phyloP scores from a whole-genome alignment of 2,888 invertebrate genomes.

The Dyspetes luteomarginatus region DNA sequence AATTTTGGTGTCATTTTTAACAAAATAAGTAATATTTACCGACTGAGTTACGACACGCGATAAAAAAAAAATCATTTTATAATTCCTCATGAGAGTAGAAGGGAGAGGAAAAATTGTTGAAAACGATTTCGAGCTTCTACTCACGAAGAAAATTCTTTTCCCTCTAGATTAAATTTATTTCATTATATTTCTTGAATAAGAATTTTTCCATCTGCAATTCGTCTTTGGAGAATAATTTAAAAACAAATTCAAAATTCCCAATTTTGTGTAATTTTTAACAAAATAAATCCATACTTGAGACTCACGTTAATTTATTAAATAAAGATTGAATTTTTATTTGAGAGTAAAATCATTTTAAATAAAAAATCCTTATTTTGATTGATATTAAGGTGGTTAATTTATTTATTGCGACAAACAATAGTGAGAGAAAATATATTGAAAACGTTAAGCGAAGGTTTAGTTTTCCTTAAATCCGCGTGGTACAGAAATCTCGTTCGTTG shows the following conservation, averaged over 20 bases:
- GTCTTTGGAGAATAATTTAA: neutral
- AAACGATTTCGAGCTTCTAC: slow-evolving; percentile 22
- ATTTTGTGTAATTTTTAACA: no score
- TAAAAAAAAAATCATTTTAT: slow-evolving; percentile 68
- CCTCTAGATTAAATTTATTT: slow-evolving; percentile 34
- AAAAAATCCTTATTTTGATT: no score
- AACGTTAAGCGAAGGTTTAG: neutral
- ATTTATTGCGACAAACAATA: no score
- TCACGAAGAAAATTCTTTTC: slow-evolving; percentile 51
- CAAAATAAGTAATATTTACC: slow-evolving; percentile 9
- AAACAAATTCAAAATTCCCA: no score
- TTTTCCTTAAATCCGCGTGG: slow-evolving; percentile 5
- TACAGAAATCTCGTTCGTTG: slow-evolving; percentile 19
- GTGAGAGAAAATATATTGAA: neutral
- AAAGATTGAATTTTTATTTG: no score
- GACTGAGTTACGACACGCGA: slow-evolving; percentile 60
- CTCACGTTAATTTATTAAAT: no score
- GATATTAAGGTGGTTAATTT: no score
- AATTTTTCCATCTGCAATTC: neutral
- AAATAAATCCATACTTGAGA: no score
- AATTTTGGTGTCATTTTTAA: no score
- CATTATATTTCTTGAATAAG: slow-evolving; percentile 23
- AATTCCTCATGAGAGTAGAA: slow-evolving; percentile 42
- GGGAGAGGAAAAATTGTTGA: slow-evolving; percentile 2
- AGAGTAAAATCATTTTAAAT: no score